Evolutionary conservation across 2,888 invertebrate species (phyloP).

Genomic region (Microdon myrmicae): DNA sequence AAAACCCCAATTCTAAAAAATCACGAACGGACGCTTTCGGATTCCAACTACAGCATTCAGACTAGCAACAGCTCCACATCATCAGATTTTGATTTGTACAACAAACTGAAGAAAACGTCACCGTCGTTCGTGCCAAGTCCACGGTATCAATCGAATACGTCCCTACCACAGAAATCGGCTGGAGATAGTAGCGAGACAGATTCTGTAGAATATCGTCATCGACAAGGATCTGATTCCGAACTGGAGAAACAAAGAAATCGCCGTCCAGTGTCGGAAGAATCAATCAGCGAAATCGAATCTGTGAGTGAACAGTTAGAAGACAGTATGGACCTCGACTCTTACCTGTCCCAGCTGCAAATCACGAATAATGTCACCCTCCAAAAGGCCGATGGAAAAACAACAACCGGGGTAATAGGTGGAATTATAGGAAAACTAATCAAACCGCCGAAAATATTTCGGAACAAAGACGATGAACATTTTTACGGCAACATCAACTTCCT

Average conservation of each 20-base stretch:
- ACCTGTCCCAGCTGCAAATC: slow-evolving; percentile 73
- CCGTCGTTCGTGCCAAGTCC: slow-evolving; percentile 59
- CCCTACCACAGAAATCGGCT: slow-evolving; percentile 56
- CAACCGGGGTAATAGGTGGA: slow-evolving; percentile 53
- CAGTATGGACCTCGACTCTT: slow-evolving; percentile 73
- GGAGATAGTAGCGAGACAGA: slow-evolving; percentile 64
- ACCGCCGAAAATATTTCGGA: slow-evolving; percentile 65
- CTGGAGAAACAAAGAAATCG: slow-evolving; percentile 74
- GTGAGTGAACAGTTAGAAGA: slow-evolving; percentile 71
- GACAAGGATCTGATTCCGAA: slow-evolving; percentile 67
- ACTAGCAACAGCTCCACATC: slow-evolving; percentile 66
- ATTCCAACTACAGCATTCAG: slow-evolving; percentile 66
- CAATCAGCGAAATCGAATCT: slow-evolving; percentile 74
- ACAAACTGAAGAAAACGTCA: slow-evolving; percentile 63
- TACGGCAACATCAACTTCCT: slow-evolving; percentile 66
- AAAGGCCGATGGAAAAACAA: slow-evolving; percentile 55
- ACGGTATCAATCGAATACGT: slow-evolving; percentile 63
- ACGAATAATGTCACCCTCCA: slow-evolving; percentile 67
- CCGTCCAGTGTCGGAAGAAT: slow-evolving; percentile 80
- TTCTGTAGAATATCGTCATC: slow-evolving; percentile 70
- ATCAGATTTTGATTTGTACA: slow-evolving; percentile 65
- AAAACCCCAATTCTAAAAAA: slow-evolving; percentile 58
- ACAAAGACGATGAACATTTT: slow-evolving; percentile 63
- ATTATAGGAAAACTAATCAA: slow-evolving; percentile 63
- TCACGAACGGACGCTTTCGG: slow-evolving; percentile 63